Base-by-base conservation (phyloP, 2,888 invertebrate genomes). In the Seira musarum region DNA sequence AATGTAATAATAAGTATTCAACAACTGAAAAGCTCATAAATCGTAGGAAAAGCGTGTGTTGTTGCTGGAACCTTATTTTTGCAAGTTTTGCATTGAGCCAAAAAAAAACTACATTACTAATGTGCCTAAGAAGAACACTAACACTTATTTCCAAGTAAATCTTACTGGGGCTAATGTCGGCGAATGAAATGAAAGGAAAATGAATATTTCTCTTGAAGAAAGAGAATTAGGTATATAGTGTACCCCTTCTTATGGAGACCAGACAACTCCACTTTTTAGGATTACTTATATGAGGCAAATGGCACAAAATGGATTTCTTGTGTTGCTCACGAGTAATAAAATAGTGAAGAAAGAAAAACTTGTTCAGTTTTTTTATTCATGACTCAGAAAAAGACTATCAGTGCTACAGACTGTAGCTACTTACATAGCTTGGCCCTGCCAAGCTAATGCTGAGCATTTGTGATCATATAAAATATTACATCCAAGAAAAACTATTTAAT, bases 401-500 rank as follows among this genome's bases (percentile, higher is more conserved):
- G 19, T 35, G 61, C 61, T 68, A 49, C 61, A 24, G 53, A 60
- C 77, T 35, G n/a, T n/a, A n/a, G n/a, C n/a, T n/a, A n/a, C n/a
- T n/a, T n/a, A n/a, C n/a, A 70, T 60, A 21, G 46, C 17, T n/a
- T 24, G 61, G 24, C 63, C 61, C 30, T 60, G 67, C 61, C 61
- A 61, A 61, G 61, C 64, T 70, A 3, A n/a, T n/a, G n/a, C n/a
- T n/a, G n/a, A n/a, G n/a, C n/a, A n/a, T n/a, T n/a, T n/a, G 22
- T 19, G 71, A 67, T 72, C 78, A 72, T 68, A 79, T 78, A 53
- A 68, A 79, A 68, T 73, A 79, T 79, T 68, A 46, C 53, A 40
- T 49, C 53, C 67, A 73, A n/a, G n/a, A n/a, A 79, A 75, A 79
- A 79, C 79, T 79, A 79, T 79, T 79, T 79, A 79, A 79, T 79